Evolutionary conservation across 2,113 vertebrate genomes (phyloP).

Genomic region (Crypturellus undulatus): DNA sequence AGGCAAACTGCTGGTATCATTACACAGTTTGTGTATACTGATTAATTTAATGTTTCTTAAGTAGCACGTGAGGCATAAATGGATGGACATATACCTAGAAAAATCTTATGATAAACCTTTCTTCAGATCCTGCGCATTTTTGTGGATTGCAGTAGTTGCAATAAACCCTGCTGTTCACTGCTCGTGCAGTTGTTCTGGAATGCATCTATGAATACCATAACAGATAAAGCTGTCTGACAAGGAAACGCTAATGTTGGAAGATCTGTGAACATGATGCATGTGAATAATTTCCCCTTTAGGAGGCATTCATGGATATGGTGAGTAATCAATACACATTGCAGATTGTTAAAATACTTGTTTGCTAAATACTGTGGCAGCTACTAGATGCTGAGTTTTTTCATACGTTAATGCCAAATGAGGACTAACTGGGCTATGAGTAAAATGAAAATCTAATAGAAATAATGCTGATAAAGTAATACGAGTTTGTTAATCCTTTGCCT

Average conservation of each 20-base stretch:
- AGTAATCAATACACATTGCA: constrained; percentile 80
- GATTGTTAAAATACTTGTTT: constrained; percentile 58
- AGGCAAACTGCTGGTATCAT: constrained; percentile 67
- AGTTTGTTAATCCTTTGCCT: not conserved
- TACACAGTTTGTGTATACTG: constrained; percentile 59
- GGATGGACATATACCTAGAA: constrained; percentile 78
- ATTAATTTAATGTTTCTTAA: constrained; percentile 62
- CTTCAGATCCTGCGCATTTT: constrained; percentile 69
- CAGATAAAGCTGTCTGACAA: constrained; percentile 73
- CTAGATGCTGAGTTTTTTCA: constrained; percentile 27
- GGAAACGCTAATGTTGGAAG: constrained; percentile 81
- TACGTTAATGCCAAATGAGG: constrained; percentile 6
- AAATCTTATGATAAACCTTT: constrained; percentile 71
- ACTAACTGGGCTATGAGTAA: not conserved
- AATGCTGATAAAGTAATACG: constrained; percentile 39
- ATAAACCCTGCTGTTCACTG: constrained; percentile 78
- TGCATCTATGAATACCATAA: constrained; percentile 78
- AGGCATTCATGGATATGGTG: constrained; percentile 99
- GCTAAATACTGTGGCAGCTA: constrained; percentile 64
- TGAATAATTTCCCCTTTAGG: constrained; percentile 94
- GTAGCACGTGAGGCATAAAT: constrained; percentile 73
- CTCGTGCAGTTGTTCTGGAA: constrained; percentile 76
- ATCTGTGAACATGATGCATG: constrained; percentile 92
- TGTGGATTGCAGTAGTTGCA: constrained; percentile 80
- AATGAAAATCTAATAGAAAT: constrained; percentile 13